Percentiles rank a stretch among this genome's conserved stretches.
Conservation (phyloP, 2,797 vertebrate species). For the Eospalax fontanierii region DNA sequence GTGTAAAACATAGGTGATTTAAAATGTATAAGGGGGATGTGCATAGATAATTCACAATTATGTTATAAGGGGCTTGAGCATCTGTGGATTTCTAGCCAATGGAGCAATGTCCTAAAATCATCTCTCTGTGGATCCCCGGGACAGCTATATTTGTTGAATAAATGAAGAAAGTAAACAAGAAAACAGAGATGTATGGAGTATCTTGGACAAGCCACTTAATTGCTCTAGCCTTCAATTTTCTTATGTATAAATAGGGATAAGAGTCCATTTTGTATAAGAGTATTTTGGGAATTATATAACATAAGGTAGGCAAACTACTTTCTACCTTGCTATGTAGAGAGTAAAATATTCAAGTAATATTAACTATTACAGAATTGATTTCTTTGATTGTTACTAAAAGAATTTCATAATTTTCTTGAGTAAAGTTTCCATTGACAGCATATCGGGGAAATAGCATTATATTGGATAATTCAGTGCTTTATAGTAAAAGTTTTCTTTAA, state of each 20-base stretch:
- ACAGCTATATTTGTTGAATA: neutral
- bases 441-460: slow-evolving; percentile 42
- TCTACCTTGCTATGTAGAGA: neutral
- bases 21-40: neutral
- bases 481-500: slow-evolving; percentile 42
- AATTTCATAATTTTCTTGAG: slow-evolving; percentile 19
- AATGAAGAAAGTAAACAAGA: slow-evolving; percentile 39
- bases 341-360: slow-evolving; percentile 24
- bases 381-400: no score
- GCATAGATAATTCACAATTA: neutral
- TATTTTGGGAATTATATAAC: neutral
- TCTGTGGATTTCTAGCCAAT: neutral
- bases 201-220: neutral
- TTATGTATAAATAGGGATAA: neutral
- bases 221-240: neutral
- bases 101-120: neutral
- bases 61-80: neutral
- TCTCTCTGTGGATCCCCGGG: neutral
- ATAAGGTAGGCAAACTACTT: neutral
- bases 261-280: neutral
- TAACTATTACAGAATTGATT: neutral
- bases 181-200: slow-evolving; percentile 8
- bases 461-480: slow-evolving; percentile 36
- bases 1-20: neutral
- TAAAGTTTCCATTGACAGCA: neutral